Conservation (phyloP, 2,113 vertebrate genomes). For the Platysternon megacephalum region DNA sequence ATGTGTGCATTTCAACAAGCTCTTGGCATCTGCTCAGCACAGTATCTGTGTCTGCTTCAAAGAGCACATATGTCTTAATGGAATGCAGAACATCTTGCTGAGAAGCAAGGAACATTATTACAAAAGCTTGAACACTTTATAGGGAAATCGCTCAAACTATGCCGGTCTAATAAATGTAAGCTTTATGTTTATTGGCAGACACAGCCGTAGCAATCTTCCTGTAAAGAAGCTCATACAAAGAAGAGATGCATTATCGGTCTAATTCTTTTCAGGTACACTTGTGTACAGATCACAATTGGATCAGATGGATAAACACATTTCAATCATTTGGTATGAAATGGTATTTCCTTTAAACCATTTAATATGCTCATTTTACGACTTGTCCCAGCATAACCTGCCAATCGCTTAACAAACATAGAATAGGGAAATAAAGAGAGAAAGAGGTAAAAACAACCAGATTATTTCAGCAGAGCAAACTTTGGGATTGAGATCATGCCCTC, state of each 20-base stretch:
- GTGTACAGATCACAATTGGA: neutral
- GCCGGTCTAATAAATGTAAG: neutral
- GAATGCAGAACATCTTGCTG: neutral
- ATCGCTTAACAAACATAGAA: neutral
- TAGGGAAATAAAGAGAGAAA: neutral
- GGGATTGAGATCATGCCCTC: neutral
- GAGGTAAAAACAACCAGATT: neutral
- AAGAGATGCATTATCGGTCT: neutral
- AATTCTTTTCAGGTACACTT: neutral
- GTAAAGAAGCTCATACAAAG: neutral
- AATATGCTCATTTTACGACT: neutral
- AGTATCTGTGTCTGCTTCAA: neutral
- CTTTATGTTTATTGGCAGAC: neutral
- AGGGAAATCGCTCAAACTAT: neutral
- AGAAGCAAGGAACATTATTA: neutral
- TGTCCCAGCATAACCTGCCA: neutral
- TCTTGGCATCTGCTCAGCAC: neutral
- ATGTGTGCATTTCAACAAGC: neutral
- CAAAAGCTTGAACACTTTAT: neutral
- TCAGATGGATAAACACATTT: neutral
- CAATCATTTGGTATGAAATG: neutral
- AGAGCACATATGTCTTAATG: neutral
- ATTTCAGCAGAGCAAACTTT: neutral
- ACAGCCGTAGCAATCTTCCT: neutral
- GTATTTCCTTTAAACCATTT: neutral